phyloP scores from a whole-genome alignment of 2,797 vertebrate species.

The Neoniphon sammara region DNA sequence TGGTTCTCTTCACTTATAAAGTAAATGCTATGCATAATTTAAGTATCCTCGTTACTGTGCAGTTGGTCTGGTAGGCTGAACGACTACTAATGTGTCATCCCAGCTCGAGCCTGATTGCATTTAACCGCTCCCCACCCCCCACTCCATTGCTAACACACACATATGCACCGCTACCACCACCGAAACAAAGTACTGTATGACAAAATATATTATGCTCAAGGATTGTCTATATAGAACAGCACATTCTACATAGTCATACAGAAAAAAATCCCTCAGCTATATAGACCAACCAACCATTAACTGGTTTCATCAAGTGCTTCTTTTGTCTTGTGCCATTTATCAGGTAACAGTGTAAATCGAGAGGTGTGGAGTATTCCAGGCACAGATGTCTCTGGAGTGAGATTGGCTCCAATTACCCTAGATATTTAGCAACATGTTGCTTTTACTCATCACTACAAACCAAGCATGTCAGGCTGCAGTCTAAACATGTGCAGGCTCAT shows the following conservation, averaged over 20 bases:
- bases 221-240: neutral
- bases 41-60: conserved; percentile 15
- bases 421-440: conserved; percentile 39
- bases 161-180: neutral
- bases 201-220: too few species aligned
- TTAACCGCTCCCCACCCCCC: neutral
- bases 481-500: conserved; percentile 38
- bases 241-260: too few species aligned
- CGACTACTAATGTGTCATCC: neutral
- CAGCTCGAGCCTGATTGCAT: neutral
- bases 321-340: neutral
- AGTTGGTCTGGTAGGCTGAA: conserved; percentile 3
- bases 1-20: conserved; percentile 11
- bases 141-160: neutral
- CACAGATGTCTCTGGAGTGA: conserved; percentile 35
- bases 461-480: conserved; percentile 44
- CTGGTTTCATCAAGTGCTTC: neutral
- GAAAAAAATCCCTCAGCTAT: too few species aligned
- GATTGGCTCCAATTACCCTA: conserved; percentile 56
- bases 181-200: neutral
- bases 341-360: neutral
- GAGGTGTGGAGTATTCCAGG: conserved; percentile 20
- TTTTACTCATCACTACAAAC: conserved; percentile 41
- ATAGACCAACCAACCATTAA: too few species aligned
- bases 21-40: conserved; percentile 26